Evolutionary conservation across 2,888 invertebrate genomes (phyloP).

Genomic region (Mesoligia furuncula): DNA sequence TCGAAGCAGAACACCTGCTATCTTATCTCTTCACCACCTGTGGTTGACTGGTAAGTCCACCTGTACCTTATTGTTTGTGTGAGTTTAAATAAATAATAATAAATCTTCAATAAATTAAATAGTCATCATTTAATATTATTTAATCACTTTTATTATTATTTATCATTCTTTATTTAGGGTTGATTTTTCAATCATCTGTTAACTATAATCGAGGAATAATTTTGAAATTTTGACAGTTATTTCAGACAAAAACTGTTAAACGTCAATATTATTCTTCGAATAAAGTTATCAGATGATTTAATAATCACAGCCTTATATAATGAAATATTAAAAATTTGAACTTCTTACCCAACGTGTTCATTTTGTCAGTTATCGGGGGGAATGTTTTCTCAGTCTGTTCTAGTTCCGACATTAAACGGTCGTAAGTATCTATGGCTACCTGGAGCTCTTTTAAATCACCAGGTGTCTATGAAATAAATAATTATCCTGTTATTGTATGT

Average conservation of each 20-base stretch:
- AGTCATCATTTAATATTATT: too few relatives aligned
- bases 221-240: too few relatives aligned
- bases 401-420: constrained; percentile 92
- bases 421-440: constrained; percentile 92
- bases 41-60: neutral
- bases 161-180: too few relatives aligned
- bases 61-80: neutral
- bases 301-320: too few relatives aligned
- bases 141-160: too few relatives aligned
- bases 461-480: constrained; percentile 90
- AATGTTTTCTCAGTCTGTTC: constrained; percentile 92
- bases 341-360: constrained; percentile 91
- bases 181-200: too few relatives aligned
- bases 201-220: too few relatives aligned
- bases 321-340: neutral
- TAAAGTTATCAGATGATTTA: too few relatives aligned
- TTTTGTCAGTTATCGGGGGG: constrained; percentile 94
- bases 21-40: neutral
- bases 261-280: too few relatives aligned
- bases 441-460: constrained; percentile 94
- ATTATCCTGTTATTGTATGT: neutral
- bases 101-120: neutral
- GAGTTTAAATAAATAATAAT: neutral
- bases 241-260: too few relatives aligned
- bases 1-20: neutral